These are phyloP conservation scores for Silurus glanis DNA, from an alignment of 2,113 vertebrate species.

Conservation along the genomic window DNA sequence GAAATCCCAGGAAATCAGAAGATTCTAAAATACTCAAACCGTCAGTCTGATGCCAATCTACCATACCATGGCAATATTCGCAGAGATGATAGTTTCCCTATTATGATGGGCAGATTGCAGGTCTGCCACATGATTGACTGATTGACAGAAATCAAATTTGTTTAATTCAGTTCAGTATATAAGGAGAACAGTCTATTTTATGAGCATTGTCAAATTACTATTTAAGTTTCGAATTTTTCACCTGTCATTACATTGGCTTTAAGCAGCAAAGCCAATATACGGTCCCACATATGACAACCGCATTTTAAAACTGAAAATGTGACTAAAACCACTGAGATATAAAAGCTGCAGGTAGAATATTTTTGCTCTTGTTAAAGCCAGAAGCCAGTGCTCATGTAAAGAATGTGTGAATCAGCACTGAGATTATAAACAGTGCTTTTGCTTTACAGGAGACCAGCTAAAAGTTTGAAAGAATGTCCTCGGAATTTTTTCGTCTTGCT, in stretches of 20 bases:
- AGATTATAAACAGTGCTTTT: neutral
- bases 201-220: neutral
- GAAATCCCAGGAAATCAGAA: neutral
- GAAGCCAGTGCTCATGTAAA: conserved; percentile 69
- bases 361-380: conserved; percentile 56
- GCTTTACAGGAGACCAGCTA: neutral
- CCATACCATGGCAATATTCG: neutral
- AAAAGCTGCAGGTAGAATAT: conserved; percentile 21
- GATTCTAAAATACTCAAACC: neutral
- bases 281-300: neutral
- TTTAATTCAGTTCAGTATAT: neutral
- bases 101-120: neutral
- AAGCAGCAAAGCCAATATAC: neutral
- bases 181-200: neutral
- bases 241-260: conserved; percentile 6
- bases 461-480: neutral
- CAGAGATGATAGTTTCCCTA: neutral
- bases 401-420: conserved; percentile 1
- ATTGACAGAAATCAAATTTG: neutral
- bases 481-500: neutral
- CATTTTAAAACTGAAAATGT: neutral
- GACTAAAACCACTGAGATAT: neutral
- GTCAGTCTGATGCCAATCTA: neutral
- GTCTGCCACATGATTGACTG: neutral
- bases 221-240: neutral